Evolutionary conservation across 2,888 invertebrate species (phyloP), one percentile per base, ranked within the genome.

Genomic region (Palloptera scutellata): DNA sequence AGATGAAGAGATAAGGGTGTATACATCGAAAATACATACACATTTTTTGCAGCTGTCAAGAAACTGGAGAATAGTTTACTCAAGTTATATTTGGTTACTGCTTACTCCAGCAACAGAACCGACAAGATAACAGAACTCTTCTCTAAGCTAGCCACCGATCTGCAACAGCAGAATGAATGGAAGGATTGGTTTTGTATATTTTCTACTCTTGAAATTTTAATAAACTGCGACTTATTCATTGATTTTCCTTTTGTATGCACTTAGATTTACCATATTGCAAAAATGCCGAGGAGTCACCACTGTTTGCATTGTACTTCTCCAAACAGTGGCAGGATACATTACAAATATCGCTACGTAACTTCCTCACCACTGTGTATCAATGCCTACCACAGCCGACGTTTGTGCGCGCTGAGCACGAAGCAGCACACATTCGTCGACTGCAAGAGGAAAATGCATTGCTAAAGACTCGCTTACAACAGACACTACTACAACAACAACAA

Each of bases 301-400:
- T 89, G 48, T 98, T 96, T 85, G 90, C 93, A 15, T 88, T 95
- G 64, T 95, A 95, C 85, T 98, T 96, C 85, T 94, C 93, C 10
- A 91, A 93, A 72, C 94, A 94, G 68, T 98, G 98, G 98, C 96
- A 97, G 83, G 98, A 98, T 82, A 96, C 95, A 41, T 90, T 96
- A 76, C 86, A 96, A 65, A 91, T 89, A 1, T 97, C 97, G 0
- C 86, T 98, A 48, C 95, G 97, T 83, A 98, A 98, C 86, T 93
- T 98, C 80, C 86, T 98, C 51, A 93, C 96, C 13, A 94, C 96
- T 0, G 92, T 97, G 70, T 95, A 88, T 75, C 88, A 95, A 88
- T 93, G 93, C 78, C 91, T 95, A 90, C 94, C 95, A 3, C 91
- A 92, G 76, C 96, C 97, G 6, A 92, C 92, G 0, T 87, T 97